Percentiles rank a stretch among this genome's conserved stretches.
These are phyloP conservation scores for Oscheius sp. DNA, from an alignment of 1,140 invertebrate genomes.

Conservation along the genomic window DNA sequence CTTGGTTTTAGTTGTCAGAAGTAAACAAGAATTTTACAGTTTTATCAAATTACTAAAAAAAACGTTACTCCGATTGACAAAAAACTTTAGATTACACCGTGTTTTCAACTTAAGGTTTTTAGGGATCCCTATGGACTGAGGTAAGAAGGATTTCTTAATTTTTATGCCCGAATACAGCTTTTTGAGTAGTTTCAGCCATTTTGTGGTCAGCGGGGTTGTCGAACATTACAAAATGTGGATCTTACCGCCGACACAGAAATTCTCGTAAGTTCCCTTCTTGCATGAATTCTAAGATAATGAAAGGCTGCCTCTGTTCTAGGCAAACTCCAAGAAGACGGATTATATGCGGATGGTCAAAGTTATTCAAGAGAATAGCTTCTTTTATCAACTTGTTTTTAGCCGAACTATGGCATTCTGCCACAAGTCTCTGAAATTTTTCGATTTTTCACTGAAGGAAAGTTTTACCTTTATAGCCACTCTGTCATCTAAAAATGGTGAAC, in stretches of 20 bases:
- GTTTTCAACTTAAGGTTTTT: no score
- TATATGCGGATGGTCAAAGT: conserved; percentile 93
- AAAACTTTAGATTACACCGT: no score
- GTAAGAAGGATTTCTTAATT: background rate
- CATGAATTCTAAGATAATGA: conserved; percentile 94
- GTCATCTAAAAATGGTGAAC: conserved; percentile 61
- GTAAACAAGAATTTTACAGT: no score
- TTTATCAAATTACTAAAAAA: no score
- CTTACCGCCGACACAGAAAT: no score
- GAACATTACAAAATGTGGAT: background rate
- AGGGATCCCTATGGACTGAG: no score
- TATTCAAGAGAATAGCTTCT: conserved; percentile 91
- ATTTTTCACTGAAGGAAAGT: conserved; percentile 12
- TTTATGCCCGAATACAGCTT: background rate
- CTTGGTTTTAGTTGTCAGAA: no score
- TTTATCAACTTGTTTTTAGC: conserved; percentile 92
- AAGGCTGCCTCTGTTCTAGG: conserved; percentile 75
- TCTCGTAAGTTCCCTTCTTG: conserved; percentile 85
- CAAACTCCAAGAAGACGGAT: conserved; percentile 86
- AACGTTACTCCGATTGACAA: no score
- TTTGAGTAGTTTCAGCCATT: background rate
- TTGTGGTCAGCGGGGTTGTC: background rate
- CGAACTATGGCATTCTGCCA: conserved; percentile 83
- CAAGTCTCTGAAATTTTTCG: conserved; percentile 72
- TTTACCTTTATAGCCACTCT: conserved; percentile 80